Evolutionary conservation across 2,113 vertebrate species (phyloP), one percentile per base, ranked within the genome.

Genomic region (Colaptes auratus): DNA sequence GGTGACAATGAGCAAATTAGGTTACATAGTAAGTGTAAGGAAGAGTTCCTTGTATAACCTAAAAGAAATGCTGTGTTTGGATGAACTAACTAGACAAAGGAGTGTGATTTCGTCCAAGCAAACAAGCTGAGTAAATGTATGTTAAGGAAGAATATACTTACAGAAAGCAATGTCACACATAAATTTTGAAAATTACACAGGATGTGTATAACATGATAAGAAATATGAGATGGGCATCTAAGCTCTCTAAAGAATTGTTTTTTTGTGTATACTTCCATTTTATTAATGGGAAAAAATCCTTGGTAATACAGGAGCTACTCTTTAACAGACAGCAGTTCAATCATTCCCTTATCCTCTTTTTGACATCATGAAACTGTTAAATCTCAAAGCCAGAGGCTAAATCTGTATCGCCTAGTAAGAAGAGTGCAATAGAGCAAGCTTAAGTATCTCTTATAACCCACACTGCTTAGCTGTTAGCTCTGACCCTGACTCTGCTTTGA

Each of bases 381-480:
- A 83, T 15, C 76, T 74, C 56, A 67, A 83, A 90, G 58, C 53
- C 76, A 64, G 48, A 86, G 44, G 76, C 60, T 86, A 95, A 86
- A 94, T 94, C 65, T 90, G n/a, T 56, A 10, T 90, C 2, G 1
- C 42, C 67, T 80, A 81, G 48, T 46, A 85, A 63, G 33, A 85
- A 85, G 33, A 52, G 28, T 64, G 58, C 75, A 89, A 56, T 27
- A 33, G 48, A 90, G 61, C n/a, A 83, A 86, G 36, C 86, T 83
- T 83, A 91, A 95, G 65, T n/a, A 86, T 30, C 48, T 36, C 33
- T 71, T 86, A 59, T 89, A 94, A 93, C 80, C 82, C 75, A 60
- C 46, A 36, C 36, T 36, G 60, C 73, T 93, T 88, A 92, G 88
- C 72, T 67, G 24, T 77, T 90, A 88, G 88, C 42, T 86, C 65